Base-by-base conservation (phyloP, 1,140 invertebrate genomes). In the Brachionus sp. region DNA sequence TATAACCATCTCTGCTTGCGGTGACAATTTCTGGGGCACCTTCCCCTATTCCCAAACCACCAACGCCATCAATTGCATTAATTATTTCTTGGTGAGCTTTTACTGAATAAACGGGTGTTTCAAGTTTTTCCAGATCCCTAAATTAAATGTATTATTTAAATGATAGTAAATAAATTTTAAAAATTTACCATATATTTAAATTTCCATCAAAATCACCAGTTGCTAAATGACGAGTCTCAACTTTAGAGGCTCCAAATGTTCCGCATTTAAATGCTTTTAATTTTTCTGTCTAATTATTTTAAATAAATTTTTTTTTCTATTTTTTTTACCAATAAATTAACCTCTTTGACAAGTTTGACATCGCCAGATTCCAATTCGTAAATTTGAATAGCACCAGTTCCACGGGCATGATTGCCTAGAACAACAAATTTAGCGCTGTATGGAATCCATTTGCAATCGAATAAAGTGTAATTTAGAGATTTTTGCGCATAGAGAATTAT, bases 21-120 rank as follows among this genome's bases (percentile, higher is more conserved):
- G 96, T 98, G 0, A 93, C 94, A 85, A 98, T 93, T 92, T 98
- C 96, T 29, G 95, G 95, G 6, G 95, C 94, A 16, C 95, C 95
- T 88, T 93, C 94, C 50, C 94, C 93, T 16, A 93, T 88, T 66
- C 90, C 92, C 23, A 92, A 91, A 6, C 95, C 96, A n/a, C 93
- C 95, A 84, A 97, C 92, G 13, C 94, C 95, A 91, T 98, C 95
- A 84, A 98, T 95, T 25, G 92, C 90, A 90, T 98, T 98, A 80
- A 98, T 95, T 37, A 97, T 95, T 86, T 93, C 92, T 42, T 91
- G 92, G 86, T 98, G 96, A 16, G 93, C 95, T 86, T 93, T 92
- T 0, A 92, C 92, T 84, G 93, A 93, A 87, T 95, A 97, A 3
- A 96, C 90, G 10, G 94, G 93, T 13, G 91, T 84, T 3, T 92